Evolutionary conservation across 30 jellyfish, hydroid and myxozoan species (phyloP), one percentile per base, ranked within the genome.

Genomic region (Pseudorhiza aurosa): DNA sequence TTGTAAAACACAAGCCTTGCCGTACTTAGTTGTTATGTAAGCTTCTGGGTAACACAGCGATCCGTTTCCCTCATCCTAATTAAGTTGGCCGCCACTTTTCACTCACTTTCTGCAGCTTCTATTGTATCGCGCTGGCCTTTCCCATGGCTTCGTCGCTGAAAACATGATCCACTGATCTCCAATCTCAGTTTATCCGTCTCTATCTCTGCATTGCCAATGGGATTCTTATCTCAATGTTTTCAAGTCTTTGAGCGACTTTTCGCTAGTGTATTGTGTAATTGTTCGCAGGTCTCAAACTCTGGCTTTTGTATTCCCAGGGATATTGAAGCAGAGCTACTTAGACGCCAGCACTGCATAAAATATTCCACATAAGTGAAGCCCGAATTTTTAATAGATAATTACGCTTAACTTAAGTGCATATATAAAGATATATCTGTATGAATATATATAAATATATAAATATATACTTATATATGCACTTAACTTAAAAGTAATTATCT

Each of bases 11-110:
- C 64, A 58, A 65, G 9, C 76, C 90, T 22, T 39, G 72, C 82
- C 37, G 77, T 68, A 82, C 56, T 78, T 62, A 46, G 75, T 36
- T 63, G 56, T 59, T 50, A 37, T 59, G 44, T 39, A 68, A 77
- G 73, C 72, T 53, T 46, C 65, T 62, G 90, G 90, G 75, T 46
- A 78, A 78, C 25, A 78, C 90, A 78, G 31, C 63, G 75, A 59
- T 18, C 82, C 63, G 63, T 78, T 68, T 59, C 57, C 27, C 78
- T 78, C 82, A 78, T 62, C 90, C 90, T 59, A 24, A 78, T 78
- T 62, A 78, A 60, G 82, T 78, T 78, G 74, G 72, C 82, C 81
- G 90, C 90, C 82, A 42, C 90, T 40, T 59, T 63, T 78, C 49
- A 65, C 73, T 44, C 31, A 50, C 63, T 37, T 65, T 72, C 39